Conservation (phyloP, 64 coral and sea anemone genomes). For the Montipora efflorescens region DNA sequence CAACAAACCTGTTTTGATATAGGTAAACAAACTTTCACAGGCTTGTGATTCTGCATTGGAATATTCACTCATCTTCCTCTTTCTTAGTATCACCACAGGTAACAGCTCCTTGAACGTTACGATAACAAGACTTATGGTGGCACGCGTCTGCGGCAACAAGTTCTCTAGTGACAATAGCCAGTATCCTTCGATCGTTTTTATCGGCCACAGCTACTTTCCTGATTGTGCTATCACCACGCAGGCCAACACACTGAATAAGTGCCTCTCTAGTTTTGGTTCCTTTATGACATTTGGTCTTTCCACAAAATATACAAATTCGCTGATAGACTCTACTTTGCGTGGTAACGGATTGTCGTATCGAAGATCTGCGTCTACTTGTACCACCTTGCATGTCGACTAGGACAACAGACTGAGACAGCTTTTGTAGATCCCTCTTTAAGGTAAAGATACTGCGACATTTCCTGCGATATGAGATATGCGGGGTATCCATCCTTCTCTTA, state of each 20-base stretch:
- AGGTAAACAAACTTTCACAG: constrained; percentile 68
- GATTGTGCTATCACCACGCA: constrained; percentile 25
- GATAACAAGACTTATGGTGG: constrained; percentile 57
- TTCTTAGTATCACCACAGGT: not conserved
- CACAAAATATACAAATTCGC: constrained; percentile 63
- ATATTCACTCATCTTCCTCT: constrained; percentile 23
- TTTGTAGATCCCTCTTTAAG: too few species aligned
- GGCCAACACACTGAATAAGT: constrained; percentile 48
- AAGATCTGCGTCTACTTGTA: not conserved
- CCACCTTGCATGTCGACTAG: not conserved
- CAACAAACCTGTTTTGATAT: constrained; percentile 48
- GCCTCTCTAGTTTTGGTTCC: constrained; percentile 28
- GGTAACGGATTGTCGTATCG: constrained; percentile 7
- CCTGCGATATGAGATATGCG: too few species aligned
- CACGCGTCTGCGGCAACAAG: constrained; percentile 57
- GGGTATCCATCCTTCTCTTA: too few species aligned
- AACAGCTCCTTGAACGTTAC: not conserved
- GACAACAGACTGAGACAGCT: not conserved
- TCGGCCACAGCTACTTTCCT: constrained; percentile 7
- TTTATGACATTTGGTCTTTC: constrained; percentile 22
- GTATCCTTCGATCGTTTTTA: constrained; percentile 48
- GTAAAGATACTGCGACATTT: too few species aligned
- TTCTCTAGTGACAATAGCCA: constrained; percentile 58
- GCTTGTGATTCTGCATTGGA: constrained; percentile 40
- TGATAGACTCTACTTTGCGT: not conserved